Conservation (phyloP, 2,888 invertebrate genomes). For the Napeogenes sylphis region DNA sequence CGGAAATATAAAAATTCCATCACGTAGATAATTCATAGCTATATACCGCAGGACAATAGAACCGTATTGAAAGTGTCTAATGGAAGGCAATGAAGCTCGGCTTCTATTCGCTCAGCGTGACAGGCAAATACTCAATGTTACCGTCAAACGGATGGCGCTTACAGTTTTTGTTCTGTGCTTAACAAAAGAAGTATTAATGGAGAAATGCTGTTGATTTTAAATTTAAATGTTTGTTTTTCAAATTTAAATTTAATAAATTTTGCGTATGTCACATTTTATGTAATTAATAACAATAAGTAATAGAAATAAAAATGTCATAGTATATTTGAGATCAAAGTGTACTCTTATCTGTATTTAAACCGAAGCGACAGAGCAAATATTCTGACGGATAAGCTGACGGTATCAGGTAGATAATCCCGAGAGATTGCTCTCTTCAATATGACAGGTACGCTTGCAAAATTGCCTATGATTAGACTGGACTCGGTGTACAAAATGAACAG, state of each 20-base stretch:
- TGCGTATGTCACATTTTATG: too few species aligned
- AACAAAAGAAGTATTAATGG: neutral
- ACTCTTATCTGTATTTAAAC: conserved; percentile 18
- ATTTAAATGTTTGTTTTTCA: neutral
- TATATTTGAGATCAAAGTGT: neutral
- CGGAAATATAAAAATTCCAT: conserved; percentile 75
- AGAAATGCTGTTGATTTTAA: neutral
- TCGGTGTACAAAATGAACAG: neutral
- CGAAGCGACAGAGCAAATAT: conserved; percentile 19
- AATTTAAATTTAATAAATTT: neutral
- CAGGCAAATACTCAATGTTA: conserved; percentile 31
- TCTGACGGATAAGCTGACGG: conserved; percentile 20
- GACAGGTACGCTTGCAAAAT: conserved; percentile 28
- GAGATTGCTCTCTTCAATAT: conserved; percentile 27
- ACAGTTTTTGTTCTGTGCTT: conserved; percentile 7
- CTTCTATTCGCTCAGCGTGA: conserved; percentile 32
- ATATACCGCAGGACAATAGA: conserved; percentile 68
- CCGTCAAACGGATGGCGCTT: conserved; percentile 15
- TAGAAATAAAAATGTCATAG: too few species aligned
- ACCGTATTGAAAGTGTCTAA: conserved; percentile 55
- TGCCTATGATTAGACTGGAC: conserved; percentile 28
- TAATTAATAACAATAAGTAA: too few species aligned
- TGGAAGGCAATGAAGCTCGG: conserved; percentile 38
- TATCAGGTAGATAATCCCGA: conserved; percentile 26
- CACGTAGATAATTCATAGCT: conserved; percentile 69